Conservation (phyloP, 2,797 vertebrate species). For the Anas bernieri region DNA sequence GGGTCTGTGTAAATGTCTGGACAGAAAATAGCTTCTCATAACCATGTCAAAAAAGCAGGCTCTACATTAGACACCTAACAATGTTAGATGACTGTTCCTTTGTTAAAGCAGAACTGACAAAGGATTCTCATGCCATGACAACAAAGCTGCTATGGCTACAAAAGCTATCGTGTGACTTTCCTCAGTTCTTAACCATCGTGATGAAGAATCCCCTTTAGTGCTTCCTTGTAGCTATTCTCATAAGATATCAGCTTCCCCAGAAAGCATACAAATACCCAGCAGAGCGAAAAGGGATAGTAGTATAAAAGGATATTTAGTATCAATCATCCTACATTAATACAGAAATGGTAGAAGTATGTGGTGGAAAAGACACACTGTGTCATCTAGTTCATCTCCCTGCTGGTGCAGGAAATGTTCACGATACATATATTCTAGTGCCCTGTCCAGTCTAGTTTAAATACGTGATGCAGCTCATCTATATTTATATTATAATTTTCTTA, state of each 20-base stretch:
- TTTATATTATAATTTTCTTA: conserved; percentile 74
- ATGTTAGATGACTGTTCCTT: conserved; percentile 58
- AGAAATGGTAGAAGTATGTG: conserved; percentile 20
- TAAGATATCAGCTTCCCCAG: neutral
- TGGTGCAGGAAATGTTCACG: conserved; percentile 13
- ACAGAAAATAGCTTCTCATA: conserved; percentile 61
- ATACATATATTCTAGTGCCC: conserved; percentile 53
- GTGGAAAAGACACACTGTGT: conserved; percentile 50
- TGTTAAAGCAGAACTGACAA: conserved; percentile 4
- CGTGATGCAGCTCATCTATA: conserved; percentile 69
- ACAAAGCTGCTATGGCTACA: conserved; percentile 68
- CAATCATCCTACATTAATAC: conserved; percentile 43
- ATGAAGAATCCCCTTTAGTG: conserved; percentile 37
- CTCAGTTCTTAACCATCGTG: neutral
- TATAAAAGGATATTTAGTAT: conserved; percentile 45
- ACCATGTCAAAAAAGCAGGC: conserved; percentile 51
- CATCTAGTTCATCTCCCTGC: conserved; percentile 54
- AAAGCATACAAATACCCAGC: conserved; percentile 15
- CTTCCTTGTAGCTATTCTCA: neutral
- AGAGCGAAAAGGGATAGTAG: neutral
- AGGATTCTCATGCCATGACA: conserved; percentile 61
- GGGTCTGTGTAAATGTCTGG: conserved; percentile 56
- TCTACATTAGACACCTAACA: conserved; percentile 45
- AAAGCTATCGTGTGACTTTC: conserved; percentile 43
- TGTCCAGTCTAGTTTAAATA: conserved; percentile 67